Percentiles rank a stretch among this genome's conserved stretches.
phyloP scores from a whole-genome alignment of 53 echinoderm and acorn worm species.

The Arbacia lixula region DNA sequence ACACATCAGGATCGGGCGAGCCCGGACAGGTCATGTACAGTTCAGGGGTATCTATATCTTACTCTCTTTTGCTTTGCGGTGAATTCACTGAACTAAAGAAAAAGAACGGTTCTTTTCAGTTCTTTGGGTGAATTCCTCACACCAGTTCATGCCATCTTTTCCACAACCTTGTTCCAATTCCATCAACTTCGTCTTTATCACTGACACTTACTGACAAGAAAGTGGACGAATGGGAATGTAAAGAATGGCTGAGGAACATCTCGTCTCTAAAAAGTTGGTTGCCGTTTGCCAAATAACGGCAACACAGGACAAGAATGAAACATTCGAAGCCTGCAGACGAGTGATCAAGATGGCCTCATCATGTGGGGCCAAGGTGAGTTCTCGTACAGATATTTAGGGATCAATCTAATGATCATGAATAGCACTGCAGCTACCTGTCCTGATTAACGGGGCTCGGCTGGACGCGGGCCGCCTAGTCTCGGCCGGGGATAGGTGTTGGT shows the following conservation, averaged over 20 bases:
- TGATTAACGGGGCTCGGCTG: too few relatives aligned
- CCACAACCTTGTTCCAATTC: too few relatives aligned
- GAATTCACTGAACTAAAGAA: too few relatives aligned
- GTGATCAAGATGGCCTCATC: background rate
- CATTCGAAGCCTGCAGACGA: background rate
- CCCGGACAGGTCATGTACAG: too few relatives aligned
- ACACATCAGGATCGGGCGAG: too few relatives aligned
- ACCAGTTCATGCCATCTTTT: too few relatives aligned
- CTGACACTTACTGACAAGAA: background rate
- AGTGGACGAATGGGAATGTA: background rate
- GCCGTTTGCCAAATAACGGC: conserved; percentile 45
- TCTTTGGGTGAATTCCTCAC: too few relatives aligned
- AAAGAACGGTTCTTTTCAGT: too few relatives aligned
- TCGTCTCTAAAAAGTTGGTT: background rate
- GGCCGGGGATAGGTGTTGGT: background rate
- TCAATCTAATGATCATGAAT: background rate
- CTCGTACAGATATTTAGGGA: background rate
- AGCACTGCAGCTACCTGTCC: background rate
- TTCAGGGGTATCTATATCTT: too few relatives aligned
- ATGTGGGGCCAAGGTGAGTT: conserved; percentile 18
- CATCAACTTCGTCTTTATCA: too few relatives aligned
- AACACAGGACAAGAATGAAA: conserved; percentile 12
- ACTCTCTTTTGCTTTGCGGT: too few relatives aligned
- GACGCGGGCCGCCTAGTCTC: background rate
- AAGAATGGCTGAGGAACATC: background rate